Conservation (phyloP, 1,140 invertebrate genomes). For the Pissodes strobi region DNA sequence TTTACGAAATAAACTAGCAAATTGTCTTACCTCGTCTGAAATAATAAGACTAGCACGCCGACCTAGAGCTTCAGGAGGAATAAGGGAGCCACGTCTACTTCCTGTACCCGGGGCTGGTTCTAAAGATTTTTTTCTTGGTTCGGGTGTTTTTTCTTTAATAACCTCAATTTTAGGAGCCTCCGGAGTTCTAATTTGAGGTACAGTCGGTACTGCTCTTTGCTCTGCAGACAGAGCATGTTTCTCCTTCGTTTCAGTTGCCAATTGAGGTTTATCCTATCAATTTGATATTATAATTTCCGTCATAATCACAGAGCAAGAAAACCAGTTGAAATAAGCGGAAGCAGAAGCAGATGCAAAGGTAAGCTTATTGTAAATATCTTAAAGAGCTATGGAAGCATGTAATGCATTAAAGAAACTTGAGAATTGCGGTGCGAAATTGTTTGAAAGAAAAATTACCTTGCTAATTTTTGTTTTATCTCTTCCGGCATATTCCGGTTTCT, state of each 20-base stretch:
- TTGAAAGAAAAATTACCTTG: constrained; percentile 44
- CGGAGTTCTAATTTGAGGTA: constrained; percentile 78
- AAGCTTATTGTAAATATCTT: too few relatives aligned
- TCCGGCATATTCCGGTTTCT: constrained; percentile 47
- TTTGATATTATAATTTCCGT: too few relatives aligned
- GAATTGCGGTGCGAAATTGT: too few relatives aligned
- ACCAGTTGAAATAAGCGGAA: too few relatives aligned
- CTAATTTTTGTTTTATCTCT: constrained; percentile 53
- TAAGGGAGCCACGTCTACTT: constrained; percentile 79
- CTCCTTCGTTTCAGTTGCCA: constrained; percentile 37
- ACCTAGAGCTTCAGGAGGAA: constrained; percentile 82
- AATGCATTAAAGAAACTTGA: too few relatives aligned
- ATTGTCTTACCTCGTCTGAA: constrained; percentile 82
- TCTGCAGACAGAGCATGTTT: constrained; percentile 32
- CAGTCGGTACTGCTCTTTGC: constrained; percentile 56
- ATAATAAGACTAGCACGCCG: constrained; percentile 86
- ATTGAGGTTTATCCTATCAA: constrained; percentile 30
- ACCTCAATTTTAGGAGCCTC: constrained; percentile 85
- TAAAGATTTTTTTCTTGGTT: constrained; percentile 75
- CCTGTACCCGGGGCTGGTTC: constrained; percentile 73
- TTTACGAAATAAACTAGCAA: constrained; percentile 21
- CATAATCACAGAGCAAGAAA: too few relatives aligned
- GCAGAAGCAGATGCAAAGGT: too few relatives aligned
- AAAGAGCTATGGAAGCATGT: too few relatives aligned
- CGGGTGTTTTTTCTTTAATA: constrained; percentile 75